Conservation (phyloP, 1,140 invertebrate genomes). For the Microplitis mediator region DNA sequence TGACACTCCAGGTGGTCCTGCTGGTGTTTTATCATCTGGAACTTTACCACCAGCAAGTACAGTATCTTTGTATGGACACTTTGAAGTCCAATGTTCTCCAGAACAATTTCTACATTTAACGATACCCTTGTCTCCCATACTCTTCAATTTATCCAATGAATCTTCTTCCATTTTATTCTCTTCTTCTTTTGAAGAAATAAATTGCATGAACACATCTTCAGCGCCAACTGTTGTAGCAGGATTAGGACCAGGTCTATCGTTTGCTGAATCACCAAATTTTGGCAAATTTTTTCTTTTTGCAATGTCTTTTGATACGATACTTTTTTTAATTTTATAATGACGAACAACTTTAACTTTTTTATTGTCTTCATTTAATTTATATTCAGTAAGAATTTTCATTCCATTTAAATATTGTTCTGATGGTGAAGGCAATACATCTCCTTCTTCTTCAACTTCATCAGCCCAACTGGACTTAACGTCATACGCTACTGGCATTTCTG, state of each 20-base stretch:
- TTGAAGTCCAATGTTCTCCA: constrained; percentile 96
- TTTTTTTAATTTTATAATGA: constrained; percentile 90
- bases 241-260: constrained; percentile 94
- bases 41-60: constrained; percentile 68
- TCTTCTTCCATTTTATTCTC: constrained; percentile 86
- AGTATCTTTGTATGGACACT: constrained; percentile 96
- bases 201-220: constrained; percentile 96
- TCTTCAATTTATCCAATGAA: constrained; percentile 76
- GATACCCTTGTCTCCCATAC: constrained; percentile 74
- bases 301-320: constrained; percentile 90
- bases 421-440: constrained; percentile 76
- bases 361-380: constrained; percentile 87
- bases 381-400: constrained; percentile 91
- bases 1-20: constrained; percentile 39
- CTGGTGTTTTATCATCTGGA: constrained; percentile 56
- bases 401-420: constrained; percentile 86
- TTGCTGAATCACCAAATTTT: constrained; percentile 90
- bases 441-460: constrained; percentile 89
- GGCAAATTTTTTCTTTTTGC: constrained; percentile 90
- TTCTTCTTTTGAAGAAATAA: constrained; percentile 85
- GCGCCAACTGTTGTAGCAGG: constrained; percentile 93
- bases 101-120: constrained; percentile 95
- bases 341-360: constrained; percentile 87
- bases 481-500: constrained; percentile 71
- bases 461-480: constrained; percentile 89